Evolutionary conservation across 2,797 vertebrate genomes (phyloP), one percentile per base, ranked within the genome.

Genomic region (Chelon auratus): DNA sequence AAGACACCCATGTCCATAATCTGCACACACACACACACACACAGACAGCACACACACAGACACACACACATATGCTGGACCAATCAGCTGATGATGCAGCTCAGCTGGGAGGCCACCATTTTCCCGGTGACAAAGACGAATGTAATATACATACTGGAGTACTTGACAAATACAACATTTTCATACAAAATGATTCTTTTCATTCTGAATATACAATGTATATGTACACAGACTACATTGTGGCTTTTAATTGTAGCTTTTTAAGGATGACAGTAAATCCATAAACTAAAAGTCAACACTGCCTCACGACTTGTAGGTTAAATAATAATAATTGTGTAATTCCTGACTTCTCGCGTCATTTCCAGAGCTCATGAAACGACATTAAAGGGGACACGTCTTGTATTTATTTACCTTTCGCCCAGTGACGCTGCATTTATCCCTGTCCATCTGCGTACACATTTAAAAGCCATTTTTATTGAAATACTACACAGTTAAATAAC

Each of bases 1-100:
- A 15, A 43, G 14, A 40, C 36, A 30, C 30, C 37, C 45, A 72
- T 62, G 71, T n/a, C 17, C 15, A 60, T 62, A 69, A 80, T 81
- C 47, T 68, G 45, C 17, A 55, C 62, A 36, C n/a, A 60, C 22
- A 33, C 63, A 61, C 45, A 47, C 65, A 77, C 75, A 75, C 30
- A 30, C 22, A 22, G 22, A 22, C 22, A 22, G 43, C 17, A 55
- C 17, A 55, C 62, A 36, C n/a, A 60, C 22, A 33, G 61, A 61
- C 45, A 47, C 65, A 77, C 75, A 33, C 30, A 33, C 30, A 75
- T 26, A 26, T 26, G 30, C 30, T 33, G 30, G 64, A 66, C 69
- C 78, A 77, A 72, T 77, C 80, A 89, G 78, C 80, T 86, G 83
- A 80, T 89, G 78, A 68, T 82, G 83, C 75, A 83, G 79, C 83